phyloP scores from a whole-genome alignment of 2,113 vertebrate genomes.

The Tonatia bakeri region DNA sequence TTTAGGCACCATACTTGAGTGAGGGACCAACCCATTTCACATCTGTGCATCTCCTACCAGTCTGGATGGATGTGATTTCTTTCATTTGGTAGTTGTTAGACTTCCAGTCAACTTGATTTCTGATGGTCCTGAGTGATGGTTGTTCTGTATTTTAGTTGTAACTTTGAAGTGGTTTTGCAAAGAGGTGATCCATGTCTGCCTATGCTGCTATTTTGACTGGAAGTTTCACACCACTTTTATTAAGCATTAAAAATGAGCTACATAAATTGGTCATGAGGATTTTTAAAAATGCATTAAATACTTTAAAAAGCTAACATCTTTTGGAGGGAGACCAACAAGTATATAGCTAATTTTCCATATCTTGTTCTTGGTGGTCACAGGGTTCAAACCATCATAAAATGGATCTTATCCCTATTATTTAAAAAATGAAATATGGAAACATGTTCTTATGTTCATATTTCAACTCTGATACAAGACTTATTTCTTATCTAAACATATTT shows the following conservation, averaged over 20 bases:
- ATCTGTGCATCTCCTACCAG: too few species aligned
- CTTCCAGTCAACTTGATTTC: too few species aligned
- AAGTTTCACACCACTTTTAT: too few species aligned
- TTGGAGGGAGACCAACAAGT: not conserved
- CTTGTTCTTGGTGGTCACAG: not conserved
- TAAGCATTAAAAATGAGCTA: not conserved
- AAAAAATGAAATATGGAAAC: not conserved
- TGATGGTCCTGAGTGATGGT: too few species aligned
- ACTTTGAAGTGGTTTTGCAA: too few species aligned
- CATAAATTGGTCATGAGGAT: not conserved
- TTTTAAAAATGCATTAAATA: not conserved
- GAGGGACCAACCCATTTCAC: too few species aligned
- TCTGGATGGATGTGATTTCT: too few species aligned
- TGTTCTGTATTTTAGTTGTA: too few species aligned
- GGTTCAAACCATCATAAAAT: not conserved
- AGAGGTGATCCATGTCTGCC: too few species aligned
- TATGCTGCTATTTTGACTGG: too few species aligned
- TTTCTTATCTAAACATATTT: not conserved
- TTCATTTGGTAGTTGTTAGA: too few species aligned
- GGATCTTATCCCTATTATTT: not conserved
- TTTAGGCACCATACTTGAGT: too few species aligned
- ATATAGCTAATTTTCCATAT: not conserved
- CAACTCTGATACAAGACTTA: not conserved
- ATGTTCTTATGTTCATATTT: not conserved
- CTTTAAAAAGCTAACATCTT: not conserved